Conservation (phyloP, 2,797 vertebrate species). For the Anas georgica region DNA sequence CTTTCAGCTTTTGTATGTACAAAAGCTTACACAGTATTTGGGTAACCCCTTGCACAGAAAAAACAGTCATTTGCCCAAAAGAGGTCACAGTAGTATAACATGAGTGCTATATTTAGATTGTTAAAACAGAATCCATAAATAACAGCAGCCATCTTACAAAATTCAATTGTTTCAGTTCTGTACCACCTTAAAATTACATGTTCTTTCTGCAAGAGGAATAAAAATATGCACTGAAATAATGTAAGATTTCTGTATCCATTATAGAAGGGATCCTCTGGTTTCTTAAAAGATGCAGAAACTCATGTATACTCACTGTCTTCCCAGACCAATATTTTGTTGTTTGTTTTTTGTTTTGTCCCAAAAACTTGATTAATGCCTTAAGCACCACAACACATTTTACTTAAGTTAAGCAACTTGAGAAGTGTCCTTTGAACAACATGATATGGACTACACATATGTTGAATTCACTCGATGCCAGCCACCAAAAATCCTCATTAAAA, state of each 20-base stretch:
- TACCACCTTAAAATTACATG: background rate
- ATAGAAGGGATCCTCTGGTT: background rate
- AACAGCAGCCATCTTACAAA: background rate
- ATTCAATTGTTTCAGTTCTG: background rate
- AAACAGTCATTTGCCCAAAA: background rate
- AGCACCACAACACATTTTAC: background rate
- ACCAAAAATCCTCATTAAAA: background rate
- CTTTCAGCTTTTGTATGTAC: background rate
- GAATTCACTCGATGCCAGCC: background rate
- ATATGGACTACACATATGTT: background rate
- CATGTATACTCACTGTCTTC: background rate
- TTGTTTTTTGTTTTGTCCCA: background rate
- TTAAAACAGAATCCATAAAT: background rate
- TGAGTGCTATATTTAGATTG: background rate
- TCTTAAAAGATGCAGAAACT: background rate
- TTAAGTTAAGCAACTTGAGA: background rate
- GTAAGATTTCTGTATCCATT: background rate
- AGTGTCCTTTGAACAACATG: background rate
- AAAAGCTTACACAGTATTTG: background rate
- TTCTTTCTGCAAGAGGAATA: background rate
- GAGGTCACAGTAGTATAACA: background rate
- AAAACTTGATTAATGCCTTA: background rate
- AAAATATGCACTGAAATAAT: background rate
- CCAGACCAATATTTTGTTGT: background rate
- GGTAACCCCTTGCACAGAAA: background rate